Evolutionary conservation across 2,888 invertebrate species (phyloP), one percentile per base, ranked within the genome.

Genomic region (Drosophila conformis): DNA sequence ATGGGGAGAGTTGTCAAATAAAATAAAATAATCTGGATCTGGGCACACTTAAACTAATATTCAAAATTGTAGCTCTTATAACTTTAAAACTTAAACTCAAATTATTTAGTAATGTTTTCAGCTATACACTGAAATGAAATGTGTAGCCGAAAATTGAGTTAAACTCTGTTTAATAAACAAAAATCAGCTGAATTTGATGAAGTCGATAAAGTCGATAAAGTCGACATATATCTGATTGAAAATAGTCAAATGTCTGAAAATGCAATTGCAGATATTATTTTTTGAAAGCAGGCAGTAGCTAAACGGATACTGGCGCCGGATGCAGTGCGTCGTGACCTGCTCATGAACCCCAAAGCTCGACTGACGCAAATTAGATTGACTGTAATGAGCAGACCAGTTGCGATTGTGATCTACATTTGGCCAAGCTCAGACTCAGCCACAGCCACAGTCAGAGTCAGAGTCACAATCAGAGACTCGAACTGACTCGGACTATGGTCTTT

Each of bases 281-380:
- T 13, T 54, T 11, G 18, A 38, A 25, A 25, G 21, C 35, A 40
- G 57, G n/a, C n/a, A n/a, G 36, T 10, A 7, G 46, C 18, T 3
- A 25, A 35, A 13, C 35, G 92, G 87, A n/a, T 29, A 35, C 35
- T 49, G 40, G 51, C 48, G 58, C 85, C 85, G 89, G 86, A 89
- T 89, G 86, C 78, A 70, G 61, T 65, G 74, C 83, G 72, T 84
- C 87, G 73, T 83, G 78, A 83, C 74, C 82, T 69, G 73, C 42
- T 54, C 78, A 62, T 80, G 74, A 80, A 74, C 72, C 80, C 69
- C 40, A 35, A 53, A 59, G 57, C 51, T 29, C 72, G 79, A 52
- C 74, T 89, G 87, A 84, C 89, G 82, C 84, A 89, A 87, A 87
- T 87, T 89, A 80, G 87, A 89, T 83, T 86, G 89, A 83, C 90